Conservation (phyloP, 2,888 invertebrate species). For the Phengaris arion region DNA sequence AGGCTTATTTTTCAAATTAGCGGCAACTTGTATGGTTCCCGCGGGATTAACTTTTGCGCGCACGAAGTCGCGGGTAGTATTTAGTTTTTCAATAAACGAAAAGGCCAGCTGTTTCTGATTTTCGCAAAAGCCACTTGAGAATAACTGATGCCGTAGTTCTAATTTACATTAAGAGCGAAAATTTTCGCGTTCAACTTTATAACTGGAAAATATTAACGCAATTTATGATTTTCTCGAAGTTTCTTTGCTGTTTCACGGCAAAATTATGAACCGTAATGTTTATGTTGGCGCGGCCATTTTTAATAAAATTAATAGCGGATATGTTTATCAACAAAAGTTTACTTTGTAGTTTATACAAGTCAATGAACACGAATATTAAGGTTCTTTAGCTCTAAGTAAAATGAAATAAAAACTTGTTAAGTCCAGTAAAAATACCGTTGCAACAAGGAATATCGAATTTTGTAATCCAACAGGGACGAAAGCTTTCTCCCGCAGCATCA, state of each 20-base stretch:
- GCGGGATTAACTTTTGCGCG: background rate
- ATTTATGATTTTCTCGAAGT: constrained; percentile 37
- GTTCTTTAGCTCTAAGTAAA: background rate
- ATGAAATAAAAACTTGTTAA: background rate
- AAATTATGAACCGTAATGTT: constrained; percentile 25
- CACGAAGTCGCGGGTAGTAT: no score
- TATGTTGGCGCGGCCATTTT: constrained; percentile 15
- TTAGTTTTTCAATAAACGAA: constrained; percentile 31
- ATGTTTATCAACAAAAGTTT: background rate
- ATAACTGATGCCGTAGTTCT: constrained; percentile 34
- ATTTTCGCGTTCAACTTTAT: constrained; percentile 37
- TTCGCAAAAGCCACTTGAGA: constrained; percentile 30
- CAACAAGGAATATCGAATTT: background rate
- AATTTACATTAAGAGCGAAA: constrained; percentile 34
- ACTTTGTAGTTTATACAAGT: background rate
- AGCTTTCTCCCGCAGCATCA: background rate
- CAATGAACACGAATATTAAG: background rate
- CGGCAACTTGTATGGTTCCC: background rate
- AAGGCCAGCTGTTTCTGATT: constrained; percentile 28
- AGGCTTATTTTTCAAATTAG: no score
- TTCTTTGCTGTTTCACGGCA: constrained; percentile 28
- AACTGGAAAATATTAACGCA: constrained; percentile 38
- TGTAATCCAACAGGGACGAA: background rate
- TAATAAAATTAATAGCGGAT: constrained; percentile 8
- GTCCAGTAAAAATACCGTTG: background rate